Percentiles rank a stretch among this genome's conserved stretches.
Evolutionary conservation across 2,113 vertebrate species (phyloP).

Genomic region (Strix aluco): DNA sequence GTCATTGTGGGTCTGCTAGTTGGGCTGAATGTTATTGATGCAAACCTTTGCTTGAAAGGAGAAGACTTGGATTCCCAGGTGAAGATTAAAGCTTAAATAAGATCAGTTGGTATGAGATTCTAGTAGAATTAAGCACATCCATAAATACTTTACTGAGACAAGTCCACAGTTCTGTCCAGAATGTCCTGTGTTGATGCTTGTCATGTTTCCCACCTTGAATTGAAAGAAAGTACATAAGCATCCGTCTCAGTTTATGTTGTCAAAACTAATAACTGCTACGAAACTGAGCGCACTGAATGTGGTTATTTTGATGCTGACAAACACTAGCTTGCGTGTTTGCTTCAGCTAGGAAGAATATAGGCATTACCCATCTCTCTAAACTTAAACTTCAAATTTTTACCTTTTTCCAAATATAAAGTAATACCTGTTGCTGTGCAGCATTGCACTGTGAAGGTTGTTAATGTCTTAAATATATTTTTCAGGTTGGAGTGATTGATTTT

Average conservation of each 20-base stretch:
- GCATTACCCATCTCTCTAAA: neutral
- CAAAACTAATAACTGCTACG: neutral
- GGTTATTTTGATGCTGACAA: neutral
- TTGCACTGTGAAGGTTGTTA: neutral
- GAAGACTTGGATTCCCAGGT: conserved; percentile 98
- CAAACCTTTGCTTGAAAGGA: conserved; percentile 98
- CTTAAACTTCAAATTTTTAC: neutral
- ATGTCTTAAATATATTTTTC: conserved; percentile 29
- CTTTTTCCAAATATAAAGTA: neutral
- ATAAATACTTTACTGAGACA: neutral
- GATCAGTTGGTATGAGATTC: neutral
- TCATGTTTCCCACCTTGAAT: neutral
- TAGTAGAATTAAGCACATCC: neutral
- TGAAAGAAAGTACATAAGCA: neutral
- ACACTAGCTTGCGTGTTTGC: neutral
- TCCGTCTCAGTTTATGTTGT: neutral
- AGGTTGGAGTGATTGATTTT: conserved; percentile 98
- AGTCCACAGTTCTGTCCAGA: neutral
- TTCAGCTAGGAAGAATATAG: neutral
- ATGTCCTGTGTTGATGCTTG: neutral
- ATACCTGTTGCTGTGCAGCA: neutral
- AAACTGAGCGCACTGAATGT: neutral
- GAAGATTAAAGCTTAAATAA: conserved; percentile 17
- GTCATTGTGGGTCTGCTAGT: conserved; percentile 94
- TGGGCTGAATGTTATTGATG: conserved; percentile 96